phyloP scores from a whole-genome alignment of 37 sponge, comb jelly and placozoan genomes.

The Chondrosia reniformis region DNA sequence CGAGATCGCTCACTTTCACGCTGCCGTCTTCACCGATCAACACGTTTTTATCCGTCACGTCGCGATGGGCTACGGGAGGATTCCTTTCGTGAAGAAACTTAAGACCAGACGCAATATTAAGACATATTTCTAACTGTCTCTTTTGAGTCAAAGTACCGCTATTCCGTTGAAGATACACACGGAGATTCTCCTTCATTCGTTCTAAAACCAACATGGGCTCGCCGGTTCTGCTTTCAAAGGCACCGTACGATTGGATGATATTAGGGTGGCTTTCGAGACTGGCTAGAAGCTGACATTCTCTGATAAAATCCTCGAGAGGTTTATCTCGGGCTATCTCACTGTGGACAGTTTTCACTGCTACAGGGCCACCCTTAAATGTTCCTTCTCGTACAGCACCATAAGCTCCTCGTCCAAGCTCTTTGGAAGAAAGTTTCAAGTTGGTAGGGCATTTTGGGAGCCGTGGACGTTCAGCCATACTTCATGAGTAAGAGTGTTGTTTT shows the following conservation, averaged over 20 bases:
- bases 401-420: background rate
- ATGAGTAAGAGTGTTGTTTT: too few species aligned
- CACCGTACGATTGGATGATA: background rate
- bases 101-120: background rate
- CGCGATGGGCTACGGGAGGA: background rate
- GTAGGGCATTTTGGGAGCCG: too few species aligned
- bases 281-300: background rate
- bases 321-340: background rate
- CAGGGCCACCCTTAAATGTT: background rate
- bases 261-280: background rate
- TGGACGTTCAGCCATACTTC: too few species aligned
- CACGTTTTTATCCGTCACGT: slow-evolving; percentile 6
- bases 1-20: background rate
- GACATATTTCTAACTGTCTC: background rate
- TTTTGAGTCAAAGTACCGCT: background rate
- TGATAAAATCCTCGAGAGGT: background rate
- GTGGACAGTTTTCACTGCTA: background rate
- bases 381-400: background rate
- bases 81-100: background rate
- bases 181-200: background rate
- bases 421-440: too few species aligned
- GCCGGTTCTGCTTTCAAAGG: background rate
- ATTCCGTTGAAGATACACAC: background rate
- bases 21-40: background rate
- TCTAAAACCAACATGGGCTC: slow-evolving; percentile 3